Evolutionary conservation across 2,888 invertebrate species (phyloP), one percentile per base, ranked within the genome.

Genomic region (Fragum whitleyi): DNA sequence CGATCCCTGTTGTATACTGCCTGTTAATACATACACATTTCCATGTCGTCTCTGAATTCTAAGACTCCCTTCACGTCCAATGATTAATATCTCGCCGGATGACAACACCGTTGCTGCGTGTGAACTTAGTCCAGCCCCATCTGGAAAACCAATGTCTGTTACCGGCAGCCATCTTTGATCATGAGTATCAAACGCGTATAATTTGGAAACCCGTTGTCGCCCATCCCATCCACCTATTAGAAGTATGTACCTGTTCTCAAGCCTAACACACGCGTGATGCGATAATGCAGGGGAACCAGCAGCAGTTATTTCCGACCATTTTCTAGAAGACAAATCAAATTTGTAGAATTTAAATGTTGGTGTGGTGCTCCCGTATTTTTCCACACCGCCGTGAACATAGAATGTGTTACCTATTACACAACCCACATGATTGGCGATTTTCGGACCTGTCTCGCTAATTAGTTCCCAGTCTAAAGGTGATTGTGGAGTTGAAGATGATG

Each of bases 361-460:
- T 3, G 77, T 68, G 29, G 82, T 91, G 55, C 88, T 88, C 9
- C 87, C 88, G 42, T 87, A 87, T 67, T 88, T 89, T 61, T 83
- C 77, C 2, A 93, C 87, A n/a, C 94, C 94, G 6, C 94, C 93
- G 86, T 94, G 94, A 6, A 93, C 77, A 67, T 91, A 93, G 16
- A 94, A 68, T 23, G 69, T 73, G 42, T 89, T 82, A 14, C 84
- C 74, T 9, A 92, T 78, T n/a, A 90, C 71, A 81, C 90, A 89
- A 16, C 91, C 92, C 28, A 83, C 87, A 84, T 93, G 93, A 74
- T 91, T 90, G 1, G 92, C 90, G 26, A 91, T 77, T 21, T 74
- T 29, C 2, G 92, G 92, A 21, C 92, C 92, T 95, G 78, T 96
- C 96, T 73, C 96, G 96, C 92, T 94, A 14, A 91, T 36, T 19